These are phyloP conservation scores for Trachymyrmex septentrionalis DNA, from an alignment of 1,140 invertebrate genomes.

Conservation along the genomic window DNA sequence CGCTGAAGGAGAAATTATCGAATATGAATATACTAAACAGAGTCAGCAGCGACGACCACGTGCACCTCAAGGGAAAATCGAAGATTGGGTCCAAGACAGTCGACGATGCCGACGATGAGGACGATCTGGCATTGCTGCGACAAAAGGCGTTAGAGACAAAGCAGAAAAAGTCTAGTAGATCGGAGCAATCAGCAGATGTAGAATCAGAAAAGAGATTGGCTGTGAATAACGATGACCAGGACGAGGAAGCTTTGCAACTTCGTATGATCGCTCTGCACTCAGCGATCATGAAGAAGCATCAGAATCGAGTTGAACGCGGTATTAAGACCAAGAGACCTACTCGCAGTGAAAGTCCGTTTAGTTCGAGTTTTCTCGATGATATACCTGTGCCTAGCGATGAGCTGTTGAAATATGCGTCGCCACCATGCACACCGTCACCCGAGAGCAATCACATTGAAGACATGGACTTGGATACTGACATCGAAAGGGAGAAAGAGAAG, in stretches of 20 bases:
- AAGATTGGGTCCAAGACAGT: neutral
- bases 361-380: constrained; percentile 78
- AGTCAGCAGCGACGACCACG: constrained; percentile 32
- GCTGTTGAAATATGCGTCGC: constrained; percentile 50
- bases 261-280: constrained; percentile 83
- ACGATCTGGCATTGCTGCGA: constrained; percentile 79
- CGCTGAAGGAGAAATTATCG: constrained; percentile 83
- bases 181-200: constrained; percentile 26
- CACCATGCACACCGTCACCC: constrained; percentile 18
- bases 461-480: constrained; percentile 85
- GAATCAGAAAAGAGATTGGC: constrained; percentile 23
- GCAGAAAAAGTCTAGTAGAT: constrained; percentile 70
- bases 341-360: constrained; percentile 80
- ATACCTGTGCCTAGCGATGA: constrained; percentile 72
- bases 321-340: constrained; percentile 40
- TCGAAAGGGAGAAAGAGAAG: constrained; percentile 81
- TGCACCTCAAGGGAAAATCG: constrained; percentile 43
- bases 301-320: constrained; percentile 74
- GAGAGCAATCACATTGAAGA: constrained; percentile 79
- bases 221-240: constrained; percentile 75
- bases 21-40: constrained; percentile 82
- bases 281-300: constrained; percentile 82
- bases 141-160: constrained; percentile 83
- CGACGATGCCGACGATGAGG: constrained; percentile 76
- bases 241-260: constrained; percentile 81